These are phyloP conservation scores for Lamellibrachia satsuma DNA, from an alignment of 2,888 invertebrate genomes.

Conservation along the genomic window DNA sequence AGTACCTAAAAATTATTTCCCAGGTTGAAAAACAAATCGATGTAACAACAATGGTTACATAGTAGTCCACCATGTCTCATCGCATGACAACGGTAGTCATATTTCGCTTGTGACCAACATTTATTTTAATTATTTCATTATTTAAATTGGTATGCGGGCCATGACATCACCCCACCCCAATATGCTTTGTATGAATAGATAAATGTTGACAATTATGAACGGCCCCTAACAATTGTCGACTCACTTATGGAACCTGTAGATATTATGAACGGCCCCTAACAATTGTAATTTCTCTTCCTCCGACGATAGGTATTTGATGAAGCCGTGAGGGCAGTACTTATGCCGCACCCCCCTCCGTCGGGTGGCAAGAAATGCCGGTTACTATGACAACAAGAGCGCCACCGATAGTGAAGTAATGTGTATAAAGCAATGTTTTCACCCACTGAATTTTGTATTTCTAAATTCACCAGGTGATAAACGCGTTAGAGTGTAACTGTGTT, in stretches of 20 bases:
- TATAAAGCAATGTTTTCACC: neutral
- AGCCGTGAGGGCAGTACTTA: conserved; percentile 94
- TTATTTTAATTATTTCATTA: no score
- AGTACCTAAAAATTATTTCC: no score
- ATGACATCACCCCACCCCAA: no score
- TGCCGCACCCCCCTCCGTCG: conserved; percentile 93
- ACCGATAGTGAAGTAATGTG: neutral
- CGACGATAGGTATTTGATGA: conserved; percentile 91
- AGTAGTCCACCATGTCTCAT: no score
- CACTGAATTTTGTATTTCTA: neutral
- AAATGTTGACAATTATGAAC: no score
- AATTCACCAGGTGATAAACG: neutral
- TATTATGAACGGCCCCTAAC: neutral
- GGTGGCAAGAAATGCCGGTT: conserved; percentile 71
- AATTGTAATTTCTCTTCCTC: conserved; percentile 31
- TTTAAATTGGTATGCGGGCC: no score
- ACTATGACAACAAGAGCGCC: conserved; percentile 39
- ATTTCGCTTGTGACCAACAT: no score
- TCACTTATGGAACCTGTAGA: neutral
- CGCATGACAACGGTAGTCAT: no score
- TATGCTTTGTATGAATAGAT: no score
- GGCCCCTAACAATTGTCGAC: no score
- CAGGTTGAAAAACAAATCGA: no score
- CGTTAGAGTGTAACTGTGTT: neutral
- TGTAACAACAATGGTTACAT: no score